Conservation (phyloP, 2,888 invertebrate species). For the Lamproptera curius region DNA sequence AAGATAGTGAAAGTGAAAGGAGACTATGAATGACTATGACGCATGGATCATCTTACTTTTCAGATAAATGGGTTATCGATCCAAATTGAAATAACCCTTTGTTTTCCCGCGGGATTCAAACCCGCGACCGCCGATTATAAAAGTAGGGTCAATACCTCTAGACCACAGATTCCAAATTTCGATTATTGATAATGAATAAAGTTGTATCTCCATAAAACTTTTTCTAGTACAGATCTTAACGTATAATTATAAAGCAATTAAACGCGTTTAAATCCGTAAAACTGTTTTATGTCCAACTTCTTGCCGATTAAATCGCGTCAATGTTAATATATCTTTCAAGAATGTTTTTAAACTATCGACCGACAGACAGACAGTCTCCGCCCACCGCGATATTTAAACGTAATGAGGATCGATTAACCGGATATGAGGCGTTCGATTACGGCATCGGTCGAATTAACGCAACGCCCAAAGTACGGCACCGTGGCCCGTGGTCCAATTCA, state of each 20-base stretch:
- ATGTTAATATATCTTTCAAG: conserved; percentile 21
- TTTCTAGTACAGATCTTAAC: not conserved
- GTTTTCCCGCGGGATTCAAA: no score
- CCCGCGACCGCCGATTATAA: no score
- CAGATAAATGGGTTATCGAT: no score
- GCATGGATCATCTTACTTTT: no score
- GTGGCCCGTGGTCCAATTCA: conserved; percentile 8
- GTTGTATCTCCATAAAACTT: not conserved
- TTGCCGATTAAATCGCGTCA: not conserved
- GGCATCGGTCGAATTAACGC: conserved; percentile 43
- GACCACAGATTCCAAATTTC: no score
- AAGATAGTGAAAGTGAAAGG: no score
- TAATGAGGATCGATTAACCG: conserved; percentile 64
- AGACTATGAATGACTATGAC: no score
- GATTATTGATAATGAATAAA: not conserved
- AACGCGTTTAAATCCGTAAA: no score
- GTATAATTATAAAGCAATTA: no score
- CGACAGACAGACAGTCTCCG: conserved; percentile 40
- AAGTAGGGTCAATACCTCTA: no score
- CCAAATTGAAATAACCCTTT: no score
- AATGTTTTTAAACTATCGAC: conserved; percentile 35
- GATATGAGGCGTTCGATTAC: conserved; percentile 54
- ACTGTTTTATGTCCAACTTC: not conserved
- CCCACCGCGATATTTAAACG: conserved; percentile 47
- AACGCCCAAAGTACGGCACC: conserved; percentile 51